phyloP scores from a whole-genome alignment of 2,797 vertebrate species.

The Aplochiton taeniatus region DNA sequence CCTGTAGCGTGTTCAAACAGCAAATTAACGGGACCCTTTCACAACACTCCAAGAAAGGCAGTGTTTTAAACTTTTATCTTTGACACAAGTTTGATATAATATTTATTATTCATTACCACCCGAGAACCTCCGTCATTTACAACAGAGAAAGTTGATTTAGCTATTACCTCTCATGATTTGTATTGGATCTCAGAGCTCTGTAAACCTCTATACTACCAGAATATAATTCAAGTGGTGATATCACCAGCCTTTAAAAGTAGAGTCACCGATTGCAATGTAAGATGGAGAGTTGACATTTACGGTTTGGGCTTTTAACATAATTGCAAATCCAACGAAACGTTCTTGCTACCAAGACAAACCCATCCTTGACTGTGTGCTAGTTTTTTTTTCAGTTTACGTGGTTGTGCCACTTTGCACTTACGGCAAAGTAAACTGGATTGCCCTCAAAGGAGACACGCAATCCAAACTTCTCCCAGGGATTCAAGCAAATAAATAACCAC shows the following conservation, averaged over 20 bases:
- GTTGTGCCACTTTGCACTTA: constrained; percentile 19
- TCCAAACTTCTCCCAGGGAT: constrained; percentile 49
- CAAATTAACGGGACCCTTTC: no score
- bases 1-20: no score
- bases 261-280: constrained; percentile 55
- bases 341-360: no score
- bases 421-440: constrained; percentile 29
- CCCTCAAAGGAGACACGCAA: neutral
- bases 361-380: no score
- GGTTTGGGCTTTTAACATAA: no score
- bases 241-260: constrained; percentile 59
- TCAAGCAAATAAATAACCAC: constrained; percentile 45
- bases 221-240: constrained; percentile 54
- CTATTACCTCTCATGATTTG: constrained; percentile 32
- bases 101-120: constrained; percentile 15
- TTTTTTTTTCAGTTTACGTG: neutral
- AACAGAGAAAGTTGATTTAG: constrained; percentile 20
- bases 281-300: constrained; percentile 42
- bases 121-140: constrained; percentile 23
- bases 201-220: constrained; percentile 42
- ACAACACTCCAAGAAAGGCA: no score
- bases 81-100: no score
- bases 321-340: no score
- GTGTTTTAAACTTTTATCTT: no score
- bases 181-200: constrained; percentile 41